Base-by-base conservation (phyloP, 2,113 vertebrate species). In the Apistogramma diplotaenia region DNA sequence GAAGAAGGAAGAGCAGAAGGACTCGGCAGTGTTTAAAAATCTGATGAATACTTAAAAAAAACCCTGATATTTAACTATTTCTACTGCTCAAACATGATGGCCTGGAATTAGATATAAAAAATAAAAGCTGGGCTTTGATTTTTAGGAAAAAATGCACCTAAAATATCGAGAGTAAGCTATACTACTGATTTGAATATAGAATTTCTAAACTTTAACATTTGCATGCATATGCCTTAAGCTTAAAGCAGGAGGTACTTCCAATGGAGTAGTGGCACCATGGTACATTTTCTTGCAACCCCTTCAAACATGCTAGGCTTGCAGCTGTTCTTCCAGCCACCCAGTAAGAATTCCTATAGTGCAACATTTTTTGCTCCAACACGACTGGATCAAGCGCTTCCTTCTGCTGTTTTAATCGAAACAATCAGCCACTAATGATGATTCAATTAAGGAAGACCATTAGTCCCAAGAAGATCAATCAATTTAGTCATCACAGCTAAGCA, bases 401-500 rank as follows among this genome's bases (percentile, higher is more conserved):
- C 76, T 76, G 87, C 89, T 84, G 58, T 72, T 83, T 85, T 75
- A 72, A 85, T 85, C 76, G 53, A 75, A 84, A 87, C 79, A 77
- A 83, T 88, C 85, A 86, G 79, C 82, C 43, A 23, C 79, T 87
- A 85, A 91, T 77, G 84, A 91, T 82, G 79, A 91, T 83, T 88
- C 81, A 87, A 88, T 92, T 90, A 87, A 87, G 70, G 46, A 35
- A 79, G 73, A 15, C 81, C 89, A 89, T 90, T 90, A 85, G 81
- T 71, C 16, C 73, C 19, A 9, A 70, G 67, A 21, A 37, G 76
- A 89, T 90, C 86, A 82, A 91, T 90, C 89, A 73, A 74, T 40
- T 82, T 58, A 25, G 87, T 86, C 79, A 76, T 83, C 85, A 87
- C 76, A 89, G 90, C 91, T 81, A 92, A 95, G 94, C 92, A 92